phyloP scores from a whole-genome alignment of 2,113 vertebrate genomes.

The Riparia riparia region DNA sequence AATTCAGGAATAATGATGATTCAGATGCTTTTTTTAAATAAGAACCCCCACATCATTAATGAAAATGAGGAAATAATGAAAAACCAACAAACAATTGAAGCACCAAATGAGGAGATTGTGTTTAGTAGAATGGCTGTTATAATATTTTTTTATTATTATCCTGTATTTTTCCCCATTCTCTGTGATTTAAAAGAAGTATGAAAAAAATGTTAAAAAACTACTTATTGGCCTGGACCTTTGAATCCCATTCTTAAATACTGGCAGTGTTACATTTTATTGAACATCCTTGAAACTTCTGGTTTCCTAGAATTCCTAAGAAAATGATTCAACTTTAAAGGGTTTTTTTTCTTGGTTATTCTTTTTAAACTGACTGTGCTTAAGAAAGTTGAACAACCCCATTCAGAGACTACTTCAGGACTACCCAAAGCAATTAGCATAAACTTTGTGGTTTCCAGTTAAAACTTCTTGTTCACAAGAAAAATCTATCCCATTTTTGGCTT shows the following conservation, averaged over 20 bases:
- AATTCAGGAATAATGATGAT: not conserved
- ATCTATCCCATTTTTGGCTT: not conserved
- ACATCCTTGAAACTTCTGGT: not conserved
- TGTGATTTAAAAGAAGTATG: not conserved
- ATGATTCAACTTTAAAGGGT: not conserved
- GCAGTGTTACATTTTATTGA: not conserved
- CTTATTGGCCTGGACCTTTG: not conserved
- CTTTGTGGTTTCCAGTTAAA: constrained; percentile 12
- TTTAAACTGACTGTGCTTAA: not conserved
- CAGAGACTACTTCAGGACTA: not conserved
- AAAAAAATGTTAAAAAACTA: not conserved
- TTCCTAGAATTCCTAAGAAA: not conserved
- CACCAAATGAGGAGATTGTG: not conserved
- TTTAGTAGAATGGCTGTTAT: not conserved
- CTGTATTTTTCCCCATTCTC: not conserved
- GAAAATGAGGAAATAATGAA: not conserved
- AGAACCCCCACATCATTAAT: not conserved
- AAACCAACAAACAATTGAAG: not conserved
- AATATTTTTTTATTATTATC: not conserved
- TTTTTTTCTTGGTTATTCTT: not conserved
- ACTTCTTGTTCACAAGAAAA: not conserved
- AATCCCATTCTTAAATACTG: not conserved
- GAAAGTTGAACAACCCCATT: not conserved
- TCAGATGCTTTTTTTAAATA: not conserved
- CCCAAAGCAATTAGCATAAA: not conserved